These are phyloP conservation scores for Pterocles gutturalis DNA, from an alignment of 2,113 vertebrate species.

Conservation along the genomic window DNA sequence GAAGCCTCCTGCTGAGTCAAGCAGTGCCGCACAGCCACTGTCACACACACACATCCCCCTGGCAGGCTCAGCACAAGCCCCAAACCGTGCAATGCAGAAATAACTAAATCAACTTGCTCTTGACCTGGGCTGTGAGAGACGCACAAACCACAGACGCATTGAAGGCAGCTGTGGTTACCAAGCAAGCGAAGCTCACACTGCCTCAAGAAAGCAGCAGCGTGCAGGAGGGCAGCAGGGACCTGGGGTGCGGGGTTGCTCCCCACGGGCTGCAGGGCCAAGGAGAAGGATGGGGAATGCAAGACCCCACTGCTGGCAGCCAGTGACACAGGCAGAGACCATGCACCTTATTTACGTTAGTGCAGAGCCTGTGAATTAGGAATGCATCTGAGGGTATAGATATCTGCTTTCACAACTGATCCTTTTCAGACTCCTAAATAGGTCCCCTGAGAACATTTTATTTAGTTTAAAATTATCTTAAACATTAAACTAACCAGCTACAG, in stretches of 20 bases:
- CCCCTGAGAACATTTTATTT: background rate
- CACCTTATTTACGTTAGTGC: background rate
- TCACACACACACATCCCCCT: rapidly evolving
- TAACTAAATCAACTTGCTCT: background rate
- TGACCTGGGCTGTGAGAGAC: background rate
- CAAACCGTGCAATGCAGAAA: rapidly evolving
- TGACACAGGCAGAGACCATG: background rate
- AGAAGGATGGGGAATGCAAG: background rate
- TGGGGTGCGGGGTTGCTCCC: background rate
- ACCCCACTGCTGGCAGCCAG: background rate
- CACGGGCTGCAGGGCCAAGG: rapidly evolving
- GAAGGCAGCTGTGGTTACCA: rapidly evolving
- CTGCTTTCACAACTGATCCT: background rate
- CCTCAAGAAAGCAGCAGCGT: background rate
- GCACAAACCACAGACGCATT: rapidly evolving
- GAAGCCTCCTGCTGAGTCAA: background rate
- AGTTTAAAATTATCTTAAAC: background rate
- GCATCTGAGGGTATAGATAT: background rate
- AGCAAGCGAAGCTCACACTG: background rate
- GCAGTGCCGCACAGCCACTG: background rate
- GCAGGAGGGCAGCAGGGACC: background rate
- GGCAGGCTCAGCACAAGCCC: background rate
- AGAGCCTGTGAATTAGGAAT: background rate
- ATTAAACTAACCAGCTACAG: background rate
- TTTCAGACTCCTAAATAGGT: background rate